Evolutionary conservation across 2,797 vertebrate species (phyloP), one percentile per base, ranked within the genome.

Genomic region (Florisuga fusca): DNA sequence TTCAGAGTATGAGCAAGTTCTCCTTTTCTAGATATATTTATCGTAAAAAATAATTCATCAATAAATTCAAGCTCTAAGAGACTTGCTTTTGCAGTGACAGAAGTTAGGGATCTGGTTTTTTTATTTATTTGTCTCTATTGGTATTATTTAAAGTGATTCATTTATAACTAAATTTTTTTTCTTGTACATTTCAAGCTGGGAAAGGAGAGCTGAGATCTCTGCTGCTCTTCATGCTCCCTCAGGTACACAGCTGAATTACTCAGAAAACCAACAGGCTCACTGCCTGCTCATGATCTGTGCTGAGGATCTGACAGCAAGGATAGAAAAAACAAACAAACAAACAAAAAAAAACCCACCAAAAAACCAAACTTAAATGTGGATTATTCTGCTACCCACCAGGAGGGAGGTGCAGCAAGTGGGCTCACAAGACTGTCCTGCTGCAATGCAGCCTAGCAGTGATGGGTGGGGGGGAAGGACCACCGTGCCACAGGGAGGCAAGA

Each of bases 251-350:
- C 64, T 75, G 64, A 84, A 50, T 63, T 46, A 55, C 36, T 51
- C 13, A 0, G 0, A 57, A 22, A 4, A 58, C 22, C 87, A 79
- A 21, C 6, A 1, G 1, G 34, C 43, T 76, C 3, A 0, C 48
- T 46, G 19, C 41, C n/a, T 45, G 21, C 55, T 27, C 27, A 3
- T 12, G 34, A 26, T 29, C 36, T 53, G 25, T 19, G 45, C 59
- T 41, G n/a, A 31, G 58, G 18, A 72, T 33, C 33, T 2, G 20
- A 33, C 22, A 55, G 76, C 50, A 88, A 41, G 3, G 27, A 73
- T 29, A 43, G 17, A 13, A 45, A 41, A 38, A 26, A 21, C 48
- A 43, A 36, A 63, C 17, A 38, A 26, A 21, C 48, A 43, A 36
- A 63, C 17, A n/a, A n/a, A 38, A 26, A 21, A 53, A 43, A 36